Evolutionary conservation across 2,797 vertebrate species (phyloP), one percentile per base, ranked within the genome.

Genomic region (Alosa sapidissima): DNA sequence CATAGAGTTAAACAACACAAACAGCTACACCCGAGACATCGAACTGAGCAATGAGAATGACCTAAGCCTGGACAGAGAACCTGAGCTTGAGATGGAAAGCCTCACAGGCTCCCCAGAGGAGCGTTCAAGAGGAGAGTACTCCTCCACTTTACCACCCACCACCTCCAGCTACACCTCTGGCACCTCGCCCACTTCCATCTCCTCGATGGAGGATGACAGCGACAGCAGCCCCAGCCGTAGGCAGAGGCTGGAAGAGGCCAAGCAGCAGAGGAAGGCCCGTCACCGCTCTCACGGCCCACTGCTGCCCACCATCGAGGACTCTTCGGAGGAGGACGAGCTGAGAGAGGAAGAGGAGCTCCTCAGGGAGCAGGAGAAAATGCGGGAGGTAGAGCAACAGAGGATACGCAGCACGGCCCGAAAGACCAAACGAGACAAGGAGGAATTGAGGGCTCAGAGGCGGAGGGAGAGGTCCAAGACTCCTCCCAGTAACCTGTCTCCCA

Each of bases 1-100:
- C 21, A 99, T 99, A 0, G 98, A 99, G 90, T 95, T 99, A 84
- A 99, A 99, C 89, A 99, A 97, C 93, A 98, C 98, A 0, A 98
- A 96, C 5, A 96, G 96, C 89, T 99, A 98, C 0, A 92, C 95
- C 85, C 94, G 96, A 58, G 98, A 99, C 89, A 96, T 97, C 85
- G 98, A 98, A 85, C 91, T 98, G 81, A 92, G 94, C 90, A 96
- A 92, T 89, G 97, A 97, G 88, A 95, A 95, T 0, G 98, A 99
- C 49, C 84, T 97, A 81, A 96, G 93, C 88, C 93, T 98, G 88
- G 98, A 99, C 89, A 93, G 98, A 72, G 99, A 99, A 87, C 99
- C 99, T 0, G 99, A 99, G 92, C 93, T 99, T 82, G 99, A 99
- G 93, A 99, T 99, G 99, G 99, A 99, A 92, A 99, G 98, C 90